Evolutionary conservation across 30 jellyfish, hydroid and myxozoan genomes (phyloP).

Genomic region (Nemopilema nomurai): DNA sequence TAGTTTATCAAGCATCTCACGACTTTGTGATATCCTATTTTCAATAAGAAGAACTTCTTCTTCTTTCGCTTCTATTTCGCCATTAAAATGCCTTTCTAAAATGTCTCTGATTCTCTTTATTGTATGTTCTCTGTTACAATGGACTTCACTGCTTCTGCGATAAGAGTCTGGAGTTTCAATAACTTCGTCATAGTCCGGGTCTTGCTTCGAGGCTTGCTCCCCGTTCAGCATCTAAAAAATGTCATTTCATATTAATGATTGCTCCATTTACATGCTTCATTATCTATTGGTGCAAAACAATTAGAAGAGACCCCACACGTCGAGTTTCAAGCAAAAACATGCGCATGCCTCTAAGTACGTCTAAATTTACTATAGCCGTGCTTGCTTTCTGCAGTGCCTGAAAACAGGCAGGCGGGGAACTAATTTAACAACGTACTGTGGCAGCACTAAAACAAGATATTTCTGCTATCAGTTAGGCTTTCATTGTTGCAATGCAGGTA

Average conservation of each 20-base stretch:
- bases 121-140: slow-evolving; percentile 58
- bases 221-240: slow-evolving; percentile 41
- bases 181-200: slow-evolving; percentile 82
- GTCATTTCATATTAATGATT: background rate
- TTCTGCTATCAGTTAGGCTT: too few species aligned
- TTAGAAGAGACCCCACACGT: too few species aligned
- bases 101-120: slow-evolving; percentile 61
- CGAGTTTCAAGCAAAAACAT: too few species aligned
- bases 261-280: background rate
- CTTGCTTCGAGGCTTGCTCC: slow-evolving; percentile 45
- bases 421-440: too few species aligned
- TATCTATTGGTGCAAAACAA: too few species aligned
- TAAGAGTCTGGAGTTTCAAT: slow-evolving; percentile 45
- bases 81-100: slow-evolving; percentile 69
- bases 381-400: too few species aligned
- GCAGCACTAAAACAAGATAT: too few species aligned
- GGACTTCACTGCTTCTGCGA: slow-evolving; percentile 53
- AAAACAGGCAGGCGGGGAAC: too few species aligned
- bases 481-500: too few species aligned
- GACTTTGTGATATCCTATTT: slow-evolving; percentile 72
- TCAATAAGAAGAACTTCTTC: slow-evolving; percentile 75
- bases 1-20: slow-evolving; percentile 70
- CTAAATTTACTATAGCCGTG: too few species aligned
- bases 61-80: slow-evolving; percentile 76
- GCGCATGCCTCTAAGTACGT: too few species aligned